Evolutionary conservation across 2,888 invertebrate species (phyloP), one percentile per base, ranked within the genome.

Genomic region (Microctonus hyperodae): DNA sequence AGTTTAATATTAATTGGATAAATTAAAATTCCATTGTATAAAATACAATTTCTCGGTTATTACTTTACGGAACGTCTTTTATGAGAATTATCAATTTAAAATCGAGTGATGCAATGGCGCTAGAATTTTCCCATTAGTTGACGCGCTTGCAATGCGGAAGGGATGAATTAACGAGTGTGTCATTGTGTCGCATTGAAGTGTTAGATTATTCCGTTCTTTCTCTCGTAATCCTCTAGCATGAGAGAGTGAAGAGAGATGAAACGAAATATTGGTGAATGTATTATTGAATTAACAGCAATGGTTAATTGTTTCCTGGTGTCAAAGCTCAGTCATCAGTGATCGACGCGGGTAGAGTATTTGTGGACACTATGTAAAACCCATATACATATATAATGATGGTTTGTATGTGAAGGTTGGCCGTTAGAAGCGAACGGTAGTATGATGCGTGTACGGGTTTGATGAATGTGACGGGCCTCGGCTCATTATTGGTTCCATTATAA

Each of bases 401-500:
- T 16, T 16, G 16, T 16, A 16, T n/a, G 4, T 44, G 16, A n/a
- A 16, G 16, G 16, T n/a, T 4, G 16, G 16, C 16, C 7, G 37
- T 37, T 44, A 16, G 16, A 59, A 55, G 44, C 56, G 64, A 35
- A 56, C 58, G 53, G 58, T n/a, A n/a, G n/a, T 56, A 16, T 65
- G 58, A 57, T 64, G 61, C 60, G 55, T 62, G 72, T 65, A 70
- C 51, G 66, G 69, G 76, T 76, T 78, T 81, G 81, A 81, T 81
- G 75, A 78, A 81, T 79, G 74, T 67, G 72, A 71, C 64, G 74
- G 74, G 33, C 72, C 69, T 66, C 60, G 70, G 72, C 72, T 77
- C 77, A 80, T 79, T 79, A 80, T 80, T 73, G 76, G 68, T 75
- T 73, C 76, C 73, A 76, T 78, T 78, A 76, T 76, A 76, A 60